Evolutionary conservation across 2,113 vertebrate species (phyloP).

Genomic region (Entosphenus tridentatus): DNA sequence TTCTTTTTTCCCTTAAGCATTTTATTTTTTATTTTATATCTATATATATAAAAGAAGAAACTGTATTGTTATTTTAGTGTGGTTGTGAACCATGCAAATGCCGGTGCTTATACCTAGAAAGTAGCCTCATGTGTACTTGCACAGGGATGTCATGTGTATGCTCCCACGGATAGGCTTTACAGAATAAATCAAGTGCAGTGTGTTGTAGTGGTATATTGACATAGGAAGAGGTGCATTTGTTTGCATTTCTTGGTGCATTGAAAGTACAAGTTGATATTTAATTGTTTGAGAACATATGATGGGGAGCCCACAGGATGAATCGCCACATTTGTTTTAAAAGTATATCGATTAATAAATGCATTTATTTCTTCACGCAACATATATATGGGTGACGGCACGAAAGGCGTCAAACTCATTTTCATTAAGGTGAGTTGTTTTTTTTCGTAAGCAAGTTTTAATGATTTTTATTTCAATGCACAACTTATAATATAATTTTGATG

Average conservation of each 20-base stretch:
- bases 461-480: too few species aligned
- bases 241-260: conserved; percentile 1
- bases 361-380: too few species aligned
- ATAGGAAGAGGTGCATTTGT: conserved; percentile 3
- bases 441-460: too few species aligned
- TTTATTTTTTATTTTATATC: too few species aligned
- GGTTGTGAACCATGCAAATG: conserved; percentile 1
- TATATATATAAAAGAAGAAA: neutral
- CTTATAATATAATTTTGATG: too few species aligned
- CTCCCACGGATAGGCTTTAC: neutral
- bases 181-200: neutral
- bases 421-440: too few species aligned
- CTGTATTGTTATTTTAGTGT: conserved; percentile 3
- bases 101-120: conserved; percentile 1
- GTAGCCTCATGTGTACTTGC: neutral
- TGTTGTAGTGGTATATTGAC: conserved; percentile 5
- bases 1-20: neutral
- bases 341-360: too few species aligned
- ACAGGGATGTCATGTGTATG: neutral
- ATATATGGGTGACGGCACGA: too few species aligned
- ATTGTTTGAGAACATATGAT: neutral
- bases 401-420: too few species aligned
- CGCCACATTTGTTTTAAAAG: too few species aligned
- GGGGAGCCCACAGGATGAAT: too few species aligned
- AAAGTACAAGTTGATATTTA: neutral